Conservation (phyloP, 2,888 invertebrate species). For the Cetonia aurata region DNA sequence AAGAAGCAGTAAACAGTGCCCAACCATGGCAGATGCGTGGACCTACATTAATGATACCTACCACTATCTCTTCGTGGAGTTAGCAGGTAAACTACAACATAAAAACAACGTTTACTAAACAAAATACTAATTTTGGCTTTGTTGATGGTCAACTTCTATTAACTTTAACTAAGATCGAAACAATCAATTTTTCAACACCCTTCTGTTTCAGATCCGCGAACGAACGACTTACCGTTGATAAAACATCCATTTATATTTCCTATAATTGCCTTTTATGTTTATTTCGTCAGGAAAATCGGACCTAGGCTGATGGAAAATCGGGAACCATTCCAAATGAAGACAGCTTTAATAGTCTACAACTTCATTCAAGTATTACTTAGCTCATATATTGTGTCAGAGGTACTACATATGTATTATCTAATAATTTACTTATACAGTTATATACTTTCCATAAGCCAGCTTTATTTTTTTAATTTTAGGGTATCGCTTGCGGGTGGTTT, state of each 20-base stretch:
- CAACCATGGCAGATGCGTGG: conserved; percentile 10
- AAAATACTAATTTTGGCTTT: no score
- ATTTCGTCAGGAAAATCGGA: conserved; percentile 82
- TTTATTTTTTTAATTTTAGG: conserved; percentile 69
- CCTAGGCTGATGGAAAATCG: conserved; percentile 90
- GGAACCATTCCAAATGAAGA: conserved; percentile 85
- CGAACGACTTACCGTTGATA: conserved; percentile 79
- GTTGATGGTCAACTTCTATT: no score
- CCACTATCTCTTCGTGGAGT: conserved; percentile 44
- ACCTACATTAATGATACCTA: conserved; percentile 32
- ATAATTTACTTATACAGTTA: neutral
- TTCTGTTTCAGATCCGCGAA: conserved; percentile 70
- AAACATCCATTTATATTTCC: conserved; percentile 76
- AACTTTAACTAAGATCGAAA: no score
- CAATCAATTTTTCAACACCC: no score
- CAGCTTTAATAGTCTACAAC: conserved; percentile 86
- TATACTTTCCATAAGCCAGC: neutral
- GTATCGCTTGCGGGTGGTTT: conserved; percentile 83
- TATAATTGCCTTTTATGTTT: conserved; percentile 77
- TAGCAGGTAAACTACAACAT: conserved; percentile 46
- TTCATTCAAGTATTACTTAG: conserved; percentile 89
- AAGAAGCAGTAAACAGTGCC: neutral
- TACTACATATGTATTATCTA: conserved; percentile 65
- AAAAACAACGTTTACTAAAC: neutral
- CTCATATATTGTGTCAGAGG: conserved; percentile 83